phyloP scores from a whole-genome alignment of 1,140 invertebrate genomes.

The Macrosteles quadrilineatus region DNA sequence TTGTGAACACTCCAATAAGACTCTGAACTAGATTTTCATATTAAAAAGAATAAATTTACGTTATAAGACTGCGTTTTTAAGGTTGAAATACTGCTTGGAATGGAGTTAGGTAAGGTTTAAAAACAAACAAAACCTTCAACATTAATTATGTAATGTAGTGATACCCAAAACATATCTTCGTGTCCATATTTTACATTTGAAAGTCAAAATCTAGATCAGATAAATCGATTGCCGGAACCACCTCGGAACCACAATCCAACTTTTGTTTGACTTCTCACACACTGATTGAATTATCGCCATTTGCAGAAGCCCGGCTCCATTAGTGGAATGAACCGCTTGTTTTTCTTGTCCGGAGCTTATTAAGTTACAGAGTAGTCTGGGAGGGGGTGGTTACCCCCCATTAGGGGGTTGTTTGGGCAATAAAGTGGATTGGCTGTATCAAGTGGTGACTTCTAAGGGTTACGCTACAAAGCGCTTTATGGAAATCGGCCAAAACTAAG shows the following conservation, averaged over 20 bases:
- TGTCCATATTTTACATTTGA: neutral
- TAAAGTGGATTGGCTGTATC: slow-evolving; percentile 32
- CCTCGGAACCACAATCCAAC: neutral
- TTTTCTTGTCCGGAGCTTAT: slow-evolving; percentile 31
- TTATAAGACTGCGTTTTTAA: too few relatives aligned
- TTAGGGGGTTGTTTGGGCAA: slow-evolving; percentile 20
- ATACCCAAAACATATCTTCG: neutral
- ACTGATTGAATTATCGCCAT: slow-evolving; percentile 22
- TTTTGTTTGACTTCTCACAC: slow-evolving; percentile 4
- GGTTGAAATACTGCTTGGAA: too few relatives aligned
- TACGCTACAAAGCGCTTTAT: slow-evolving; percentile 29
- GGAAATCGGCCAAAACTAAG: slow-evolving; percentile 28
- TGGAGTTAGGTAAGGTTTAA: too few relatives aligned
- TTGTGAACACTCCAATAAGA: too few relatives aligned
- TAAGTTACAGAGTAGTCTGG: slow-evolving; percentile 25
- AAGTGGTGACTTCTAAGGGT: slow-evolving; percentile 28
- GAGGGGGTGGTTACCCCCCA: neutral
- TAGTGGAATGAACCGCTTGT: slow-evolving; percentile 28
- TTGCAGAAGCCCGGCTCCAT: slow-evolving; percentile 23
- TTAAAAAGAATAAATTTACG: too few relatives aligned
- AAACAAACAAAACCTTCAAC: neutral
- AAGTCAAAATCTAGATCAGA: neutral
- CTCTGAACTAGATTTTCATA: too few relatives aligned
- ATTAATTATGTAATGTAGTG: neutral
- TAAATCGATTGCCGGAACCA: neutral